A percentile compares a stretch with the other conserved stretches of the same genome.
Conservation (phyloP, 2,888 invertebrate species). For the Andrena chrysosceles region DNA sequence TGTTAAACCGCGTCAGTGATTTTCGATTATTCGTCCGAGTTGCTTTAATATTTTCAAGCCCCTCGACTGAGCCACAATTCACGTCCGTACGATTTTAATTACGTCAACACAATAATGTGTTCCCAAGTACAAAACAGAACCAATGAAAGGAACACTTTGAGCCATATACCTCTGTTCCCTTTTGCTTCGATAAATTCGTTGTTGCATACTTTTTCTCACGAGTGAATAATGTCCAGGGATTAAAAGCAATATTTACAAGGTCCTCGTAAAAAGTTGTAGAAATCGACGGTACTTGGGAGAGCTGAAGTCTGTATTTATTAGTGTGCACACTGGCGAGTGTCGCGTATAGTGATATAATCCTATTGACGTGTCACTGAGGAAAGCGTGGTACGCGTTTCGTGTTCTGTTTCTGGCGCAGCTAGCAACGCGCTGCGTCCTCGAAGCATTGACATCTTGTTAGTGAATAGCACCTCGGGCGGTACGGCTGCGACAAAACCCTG, state of each 20-base stretch:
- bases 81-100: constrained; percentile 15
- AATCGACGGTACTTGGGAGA: neutral
- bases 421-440: neutral
- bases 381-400: constrained; percentile 9
- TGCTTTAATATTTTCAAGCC: neutral
- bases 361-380: constrained; percentile 14
- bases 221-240: constrained; percentile 29
- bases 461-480: constrained; percentile 58
- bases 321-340: neutral
- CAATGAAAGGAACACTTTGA: neutral
- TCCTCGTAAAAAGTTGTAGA: neutral
- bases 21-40: neutral
- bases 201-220: neutral
- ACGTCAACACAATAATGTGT: neutral
- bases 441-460: constrained; percentile 71
- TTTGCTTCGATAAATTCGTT: constrained; percentile 1
- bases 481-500: constrained; percentile 49
- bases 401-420: constrained; percentile 21
- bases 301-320: neutral
- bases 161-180: constrained; percentile 5
- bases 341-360: constrained; percentile 10
- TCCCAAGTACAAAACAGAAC: neutral
- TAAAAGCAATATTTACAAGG: constrained; percentile 31
- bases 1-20: neutral
- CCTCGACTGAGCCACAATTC: neutral